Conservation (phyloP, 2,797 vertebrate species). For the Pteronotus mesoamericanus region DNA sequence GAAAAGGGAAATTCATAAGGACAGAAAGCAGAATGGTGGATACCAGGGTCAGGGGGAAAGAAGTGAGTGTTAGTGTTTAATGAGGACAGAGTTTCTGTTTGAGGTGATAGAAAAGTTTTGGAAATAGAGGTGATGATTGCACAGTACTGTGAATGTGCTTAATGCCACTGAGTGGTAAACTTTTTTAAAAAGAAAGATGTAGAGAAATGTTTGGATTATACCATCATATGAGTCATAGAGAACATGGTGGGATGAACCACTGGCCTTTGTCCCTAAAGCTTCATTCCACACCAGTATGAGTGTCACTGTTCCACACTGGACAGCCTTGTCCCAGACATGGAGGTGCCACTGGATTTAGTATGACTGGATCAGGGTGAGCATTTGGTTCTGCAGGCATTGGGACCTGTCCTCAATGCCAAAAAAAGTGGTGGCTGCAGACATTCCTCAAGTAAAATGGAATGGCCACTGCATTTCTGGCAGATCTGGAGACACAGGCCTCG, state of each 20-base stretch:
- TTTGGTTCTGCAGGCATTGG: neutral
- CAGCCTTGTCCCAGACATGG: accelerated
- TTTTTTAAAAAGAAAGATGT: neutral
- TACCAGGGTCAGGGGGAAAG: neutral
- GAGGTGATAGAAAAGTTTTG: neutral
- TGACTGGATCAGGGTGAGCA: neutral
- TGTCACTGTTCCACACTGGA: neutral
- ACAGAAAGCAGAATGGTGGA: neutral
- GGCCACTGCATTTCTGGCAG: neutral
- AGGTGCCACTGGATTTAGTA: neutral
- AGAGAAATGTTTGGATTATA: neutral
- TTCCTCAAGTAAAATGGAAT: neutral
- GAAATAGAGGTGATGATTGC: neutral
- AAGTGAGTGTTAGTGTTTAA: neutral
- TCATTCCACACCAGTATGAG: neutral
- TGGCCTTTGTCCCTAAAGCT: neutral
- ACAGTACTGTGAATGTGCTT: no score
- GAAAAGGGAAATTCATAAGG: neutral
- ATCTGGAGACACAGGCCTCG: neutral
- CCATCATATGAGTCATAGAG: neutral
- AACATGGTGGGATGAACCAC: neutral
- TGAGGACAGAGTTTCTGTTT: neutral
- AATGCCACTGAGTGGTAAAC: neutral
- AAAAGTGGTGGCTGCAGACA: neutral
- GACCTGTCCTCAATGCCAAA: neutral